These are phyloP conservation scores for Tipula lateralis DNA, from an alignment of 2,888 invertebrate genomes.

Conservation along the genomic window DNA sequence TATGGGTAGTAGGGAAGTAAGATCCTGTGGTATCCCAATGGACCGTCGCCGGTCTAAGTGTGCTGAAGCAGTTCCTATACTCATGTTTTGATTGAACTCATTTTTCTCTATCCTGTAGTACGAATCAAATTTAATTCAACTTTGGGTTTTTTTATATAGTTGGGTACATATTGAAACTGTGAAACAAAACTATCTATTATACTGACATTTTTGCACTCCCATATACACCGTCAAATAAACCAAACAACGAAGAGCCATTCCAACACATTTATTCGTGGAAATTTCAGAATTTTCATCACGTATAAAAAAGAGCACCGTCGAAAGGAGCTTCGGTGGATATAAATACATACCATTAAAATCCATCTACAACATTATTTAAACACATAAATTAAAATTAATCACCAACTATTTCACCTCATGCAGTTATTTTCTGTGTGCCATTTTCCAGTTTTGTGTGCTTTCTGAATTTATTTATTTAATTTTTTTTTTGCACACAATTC, in stretches of 20 bases:
- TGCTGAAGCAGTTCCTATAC: no score
- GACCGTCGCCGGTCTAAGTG: no score
- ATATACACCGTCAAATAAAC: background rate
- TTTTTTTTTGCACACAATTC: background rate
- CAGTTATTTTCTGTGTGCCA: background rate
- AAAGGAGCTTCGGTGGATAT: background rate
- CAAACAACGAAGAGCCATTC: background rate
- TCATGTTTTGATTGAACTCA: background rate
- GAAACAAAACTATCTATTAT: background rate
- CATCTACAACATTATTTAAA: background rate
- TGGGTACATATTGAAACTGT: background rate
- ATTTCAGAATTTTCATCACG: background rate
- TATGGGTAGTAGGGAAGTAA: no score
- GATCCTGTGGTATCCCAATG: no score
- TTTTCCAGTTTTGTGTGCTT: background rate
- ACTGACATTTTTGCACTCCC: background rate
- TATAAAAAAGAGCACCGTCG: background rate
- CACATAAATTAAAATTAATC: slow-evolving; percentile 5
- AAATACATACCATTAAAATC: background rate
- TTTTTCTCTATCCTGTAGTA: background rate
- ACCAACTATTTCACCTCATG: slow-evolving; percentile 19
- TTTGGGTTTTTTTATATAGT: background rate
- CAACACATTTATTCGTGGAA: background rate
- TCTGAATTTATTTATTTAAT: no score
- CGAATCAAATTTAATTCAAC: background rate